Base-by-base conservation (phyloP, 2,888 invertebrate species). In the Rhyacophila evoluta region DNA sequence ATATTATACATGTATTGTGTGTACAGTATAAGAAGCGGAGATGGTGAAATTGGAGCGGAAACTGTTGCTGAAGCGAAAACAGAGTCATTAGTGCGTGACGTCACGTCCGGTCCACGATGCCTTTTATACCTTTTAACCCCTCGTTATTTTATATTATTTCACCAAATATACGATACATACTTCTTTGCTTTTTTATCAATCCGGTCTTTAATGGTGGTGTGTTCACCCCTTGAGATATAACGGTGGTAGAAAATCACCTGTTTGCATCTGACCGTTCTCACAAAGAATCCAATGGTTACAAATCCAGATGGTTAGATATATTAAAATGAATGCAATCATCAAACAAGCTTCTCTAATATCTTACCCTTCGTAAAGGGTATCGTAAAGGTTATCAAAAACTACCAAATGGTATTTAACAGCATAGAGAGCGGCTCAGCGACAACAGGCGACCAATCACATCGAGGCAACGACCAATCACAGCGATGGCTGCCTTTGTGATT, bases 61-160 rank as follows among this genome's bases (percentile, higher is more conserved):
- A 8, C 41, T 55, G 41, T 55, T 55, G 4, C 19, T 55, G 25
- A 25, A 55, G 8, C 19, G 25, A 25, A 41, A 41, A 6, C 39
- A 15, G 15, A n/a, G 41, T 15, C 41, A 41, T 41, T 41, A 41
- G 41, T 41, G n/a, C 19, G 41, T 41, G 41, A 55, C 55, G 55
- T 25, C 55, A 55, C 25, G 25, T 55, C 55, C 55, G 25, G 25
- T 55, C 55, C 19, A 19, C 25, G 55, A 55, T 15, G 19, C 55
- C 55, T 55, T 19, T 55, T 55, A 55, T 15, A 55, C 55, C 55
- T 55, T 19, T 55, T 55, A 55, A 55, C 55, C 55, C 10, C 55
- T 55, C 5, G 55, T 55, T 55, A 55, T 8, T 55, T 19, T 1
- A 5, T 15, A 41, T 41, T 41, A 41, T 6, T 4, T 6, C 41